phyloP scores from a whole-genome alignment of 1,140 invertebrate genomes.

The Ectropis grisescens region DNA sequence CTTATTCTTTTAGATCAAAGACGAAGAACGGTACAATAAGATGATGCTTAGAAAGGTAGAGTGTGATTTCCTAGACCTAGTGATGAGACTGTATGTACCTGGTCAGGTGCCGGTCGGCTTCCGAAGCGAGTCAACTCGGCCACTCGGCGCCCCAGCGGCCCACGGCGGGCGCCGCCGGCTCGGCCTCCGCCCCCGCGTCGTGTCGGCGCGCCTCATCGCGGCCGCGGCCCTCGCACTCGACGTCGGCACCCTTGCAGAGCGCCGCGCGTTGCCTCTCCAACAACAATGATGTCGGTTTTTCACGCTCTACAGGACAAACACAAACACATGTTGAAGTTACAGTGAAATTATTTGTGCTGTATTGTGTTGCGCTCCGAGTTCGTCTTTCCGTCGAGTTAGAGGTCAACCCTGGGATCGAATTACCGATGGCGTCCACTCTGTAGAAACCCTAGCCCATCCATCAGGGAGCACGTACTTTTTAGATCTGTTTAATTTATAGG shows the following conservation, averaged over 20 bases:
- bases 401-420: too few species aligned
- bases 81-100: too few species aligned
- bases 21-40: too few species aligned
- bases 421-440: too few species aligned
- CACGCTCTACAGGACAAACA: conserved; percentile 71
- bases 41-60: too few species aligned
- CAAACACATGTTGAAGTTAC: not conserved
- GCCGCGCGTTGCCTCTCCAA: conserved; percentile 67
- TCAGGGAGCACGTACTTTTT: too few species aligned
- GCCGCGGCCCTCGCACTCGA: conserved; percentile 46
- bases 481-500: too few species aligned
- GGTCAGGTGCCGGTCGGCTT: too few species aligned
- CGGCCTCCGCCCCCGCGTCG: conserved; percentile 22
- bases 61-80: too few species aligned
- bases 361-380: conserved; percentile 1
- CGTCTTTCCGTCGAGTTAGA: too few species aligned
- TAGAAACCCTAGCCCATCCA: too few species aligned
- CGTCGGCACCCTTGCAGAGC: conserved; percentile 55
- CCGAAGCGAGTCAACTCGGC: conserved; percentile 92
- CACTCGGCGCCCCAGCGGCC: conserved; percentile 90
- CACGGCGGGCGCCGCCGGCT: conserved; percentile 76
- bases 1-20: too few species aligned
- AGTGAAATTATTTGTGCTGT: not conserved
- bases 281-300: conserved; percentile 74
- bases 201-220: conserved; percentile 45